Evolutionary conservation across 2,888 invertebrate species (phyloP).

Genomic region (Caenorhabditis sulstoni): DNA sequence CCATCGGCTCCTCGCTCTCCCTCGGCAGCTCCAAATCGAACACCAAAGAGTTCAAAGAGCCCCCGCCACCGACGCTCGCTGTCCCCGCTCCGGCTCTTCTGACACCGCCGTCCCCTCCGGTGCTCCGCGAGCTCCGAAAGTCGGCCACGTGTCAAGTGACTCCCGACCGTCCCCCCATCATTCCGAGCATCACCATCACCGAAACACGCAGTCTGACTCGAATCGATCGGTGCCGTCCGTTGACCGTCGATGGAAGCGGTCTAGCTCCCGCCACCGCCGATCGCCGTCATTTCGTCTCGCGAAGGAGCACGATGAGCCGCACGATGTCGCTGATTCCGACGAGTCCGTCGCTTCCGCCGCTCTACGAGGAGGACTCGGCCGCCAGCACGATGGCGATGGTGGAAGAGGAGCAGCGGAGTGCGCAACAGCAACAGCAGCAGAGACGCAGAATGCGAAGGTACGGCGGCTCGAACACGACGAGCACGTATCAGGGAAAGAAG

Average conservation of each 20-base stretch:
- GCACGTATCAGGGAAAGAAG: conserved; percentile 69
- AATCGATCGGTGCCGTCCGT: conserved; percentile 46
- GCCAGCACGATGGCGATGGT: conserved; percentile 49
- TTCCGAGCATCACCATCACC: conserved; percentile 42
- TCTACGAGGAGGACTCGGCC: conserved; percentile 62
- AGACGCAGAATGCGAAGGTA: conserved; percentile 53
- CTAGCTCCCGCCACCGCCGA: conserved; percentile 30
- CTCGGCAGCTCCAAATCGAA: conserved; percentile 39
- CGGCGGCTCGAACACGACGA: conserved; percentile 65
- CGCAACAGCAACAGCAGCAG: neutral
- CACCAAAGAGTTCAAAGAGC: conserved; percentile 43
- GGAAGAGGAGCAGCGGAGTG: conserved; percentile 20
- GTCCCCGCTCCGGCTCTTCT: conserved; percentile 4
- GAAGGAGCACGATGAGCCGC: conserved; percentile 60
- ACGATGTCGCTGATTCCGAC: conserved; percentile 69
- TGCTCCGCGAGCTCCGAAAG: conserved; percentile 39
- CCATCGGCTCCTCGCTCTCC: conserved; percentile 14
- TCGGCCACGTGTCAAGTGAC: conserved; percentile 48
- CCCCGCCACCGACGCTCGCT: conserved; percentile 25
- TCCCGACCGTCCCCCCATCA: conserved; percentile 46
- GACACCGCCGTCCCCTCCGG: conserved; percentile 5
- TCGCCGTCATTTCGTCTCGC: conserved; percentile 24
- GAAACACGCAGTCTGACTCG: conserved; percentile 42
- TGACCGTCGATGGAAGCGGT: conserved; percentile 47
- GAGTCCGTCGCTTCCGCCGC: conserved; percentile 65